phyloP scores from a whole-genome alignment of 1,140 invertebrate genomes.

The Dermatophagoides farinae region DNA sequence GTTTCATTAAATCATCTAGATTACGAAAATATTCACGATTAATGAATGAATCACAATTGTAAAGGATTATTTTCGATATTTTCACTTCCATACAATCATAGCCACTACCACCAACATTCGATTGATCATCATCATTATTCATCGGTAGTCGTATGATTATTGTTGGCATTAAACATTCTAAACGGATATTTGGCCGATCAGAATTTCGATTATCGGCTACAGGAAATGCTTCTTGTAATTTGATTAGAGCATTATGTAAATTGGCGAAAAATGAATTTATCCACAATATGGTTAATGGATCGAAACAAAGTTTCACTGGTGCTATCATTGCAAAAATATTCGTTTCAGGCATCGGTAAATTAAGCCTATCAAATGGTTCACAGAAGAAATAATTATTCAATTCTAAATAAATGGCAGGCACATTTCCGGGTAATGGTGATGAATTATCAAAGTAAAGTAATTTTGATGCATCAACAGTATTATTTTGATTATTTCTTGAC shows the following conservation, averaged over 20 bases:
- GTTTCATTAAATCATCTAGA: background rate
- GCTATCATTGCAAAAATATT: conserved; percentile 77
- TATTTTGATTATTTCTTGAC: background rate
- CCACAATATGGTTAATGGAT: conserved; percentile 67
- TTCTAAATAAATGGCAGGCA: conserved; percentile 75
- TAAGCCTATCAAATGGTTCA: conserved; percentile 69
- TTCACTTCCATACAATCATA: conserved; percentile 1
- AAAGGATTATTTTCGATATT: conserved; percentile 3
- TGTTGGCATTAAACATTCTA: conserved; percentile 16
- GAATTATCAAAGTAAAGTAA: conserved; percentile 50
- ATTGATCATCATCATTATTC: background rate
- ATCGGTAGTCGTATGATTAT: background rate
- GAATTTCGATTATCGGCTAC: background rate
- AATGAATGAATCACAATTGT: conserved; percentile 5
- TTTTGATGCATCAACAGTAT: conserved; percentile 21
- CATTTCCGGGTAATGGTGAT: conserved; percentile 61
- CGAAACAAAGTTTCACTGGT: conserved; percentile 62
- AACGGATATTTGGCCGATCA: background rate
- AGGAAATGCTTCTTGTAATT: conserved; percentile 12
- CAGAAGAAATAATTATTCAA: conserved; percentile 94
- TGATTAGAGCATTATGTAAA: conserved; percentile 46
- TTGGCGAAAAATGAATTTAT: conserved; percentile 77
- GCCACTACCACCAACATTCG: background rate
- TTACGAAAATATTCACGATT: background rate
- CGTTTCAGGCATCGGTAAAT: conserved; percentile 66